Conservation (phyloP, 2,797 vertebrate species). For the Scleropages formosus region DNA sequence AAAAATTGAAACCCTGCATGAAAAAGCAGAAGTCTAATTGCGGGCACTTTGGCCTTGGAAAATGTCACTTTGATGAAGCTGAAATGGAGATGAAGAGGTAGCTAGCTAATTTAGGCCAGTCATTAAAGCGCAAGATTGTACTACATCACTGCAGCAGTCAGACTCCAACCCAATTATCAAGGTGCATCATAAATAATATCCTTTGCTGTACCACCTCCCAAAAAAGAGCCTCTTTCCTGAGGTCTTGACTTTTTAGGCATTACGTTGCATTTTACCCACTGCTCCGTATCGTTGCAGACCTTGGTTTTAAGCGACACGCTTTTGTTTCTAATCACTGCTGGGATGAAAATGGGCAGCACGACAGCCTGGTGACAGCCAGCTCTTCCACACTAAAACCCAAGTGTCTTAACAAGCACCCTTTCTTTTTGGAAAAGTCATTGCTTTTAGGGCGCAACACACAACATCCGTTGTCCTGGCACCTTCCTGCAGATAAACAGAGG, state of each 20-base stretch:
- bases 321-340: background rate
- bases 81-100: conserved; percentile 17
- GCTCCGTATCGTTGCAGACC: background rate
- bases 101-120: conserved; percentile 26
- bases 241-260: background rate
- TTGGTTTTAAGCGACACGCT: background rate
- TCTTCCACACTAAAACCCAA: conserved; percentile 28
- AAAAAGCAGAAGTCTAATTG: conserved; percentile 12
- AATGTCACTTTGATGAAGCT: conserved; percentile 33
- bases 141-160: conserved; percentile 4
- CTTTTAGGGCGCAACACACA: conserved; percentile 12
- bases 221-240: background rate
- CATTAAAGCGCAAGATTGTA: conserved; percentile 8
- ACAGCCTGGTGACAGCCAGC: background rate
- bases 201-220: background rate
- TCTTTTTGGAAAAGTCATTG: conserved; percentile 18
- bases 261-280: background rate
- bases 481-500: conserved; percentile 60
- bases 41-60: background rate
- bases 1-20: background rate
- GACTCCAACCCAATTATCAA: conserved; percentile 24
- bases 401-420: conserved; percentile 10
- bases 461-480: conserved; percentile 39
- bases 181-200: conserved; percentile 27
- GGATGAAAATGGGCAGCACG: conserved; percentile 7